A percentile compares a stretch with the other conserved stretches of the same genome.
phyloP scores from a whole-genome alignment of 1,140 invertebrate species.

The Lasioglossum albipes region DNA sequence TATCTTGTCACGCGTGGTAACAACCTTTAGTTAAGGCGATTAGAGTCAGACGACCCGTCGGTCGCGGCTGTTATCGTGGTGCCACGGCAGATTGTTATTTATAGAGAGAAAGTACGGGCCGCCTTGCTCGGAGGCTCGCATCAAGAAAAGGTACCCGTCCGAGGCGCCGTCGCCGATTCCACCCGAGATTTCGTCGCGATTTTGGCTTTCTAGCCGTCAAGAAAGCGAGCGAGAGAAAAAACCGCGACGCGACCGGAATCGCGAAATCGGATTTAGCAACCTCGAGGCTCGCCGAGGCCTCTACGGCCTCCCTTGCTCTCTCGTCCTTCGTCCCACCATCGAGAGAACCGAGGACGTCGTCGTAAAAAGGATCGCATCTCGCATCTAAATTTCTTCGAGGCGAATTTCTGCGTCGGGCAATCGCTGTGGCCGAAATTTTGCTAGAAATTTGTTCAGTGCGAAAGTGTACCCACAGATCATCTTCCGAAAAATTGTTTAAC shows the following conservation, averaged over 20 bases:
- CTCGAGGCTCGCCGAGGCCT: too few species aligned
- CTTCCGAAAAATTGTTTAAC: too few species aligned
- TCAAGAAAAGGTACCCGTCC: slow-evolving; percentile 16
- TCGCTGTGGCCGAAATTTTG: too few species aligned
- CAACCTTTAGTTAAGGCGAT: slow-evolving; percentile 63
- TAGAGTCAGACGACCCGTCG: slow-evolving; percentile 58
- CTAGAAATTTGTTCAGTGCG: too few species aligned
- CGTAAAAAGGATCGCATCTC: slow-evolving; percentile 22
- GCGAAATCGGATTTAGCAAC: slow-evolving; percentile 14
- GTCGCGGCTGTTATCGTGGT: slow-evolving; percentile 54
- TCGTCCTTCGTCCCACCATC: too few species aligned
- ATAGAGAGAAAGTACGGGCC: slow-evolving; percentile 62
- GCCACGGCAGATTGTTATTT: slow-evolving; percentile 59
- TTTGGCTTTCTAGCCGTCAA: not conserved
- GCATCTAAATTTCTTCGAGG: too few species aligned
- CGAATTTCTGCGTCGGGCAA: too few species aligned
- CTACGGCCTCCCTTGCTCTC: too few species aligned
- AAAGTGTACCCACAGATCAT: too few species aligned
- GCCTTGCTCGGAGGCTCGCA: not conserved
- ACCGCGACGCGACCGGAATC: not conserved
- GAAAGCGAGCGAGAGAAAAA: not conserved
- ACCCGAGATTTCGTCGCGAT: not conserved
- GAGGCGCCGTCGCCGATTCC: not conserved
- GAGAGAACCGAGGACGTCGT: not conserved
- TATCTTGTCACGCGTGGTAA: slow-evolving; percentile 51